phyloP scores from a whole-genome alignment of 2,888 invertebrate species.

The Coleophora flavipennella region DNA sequence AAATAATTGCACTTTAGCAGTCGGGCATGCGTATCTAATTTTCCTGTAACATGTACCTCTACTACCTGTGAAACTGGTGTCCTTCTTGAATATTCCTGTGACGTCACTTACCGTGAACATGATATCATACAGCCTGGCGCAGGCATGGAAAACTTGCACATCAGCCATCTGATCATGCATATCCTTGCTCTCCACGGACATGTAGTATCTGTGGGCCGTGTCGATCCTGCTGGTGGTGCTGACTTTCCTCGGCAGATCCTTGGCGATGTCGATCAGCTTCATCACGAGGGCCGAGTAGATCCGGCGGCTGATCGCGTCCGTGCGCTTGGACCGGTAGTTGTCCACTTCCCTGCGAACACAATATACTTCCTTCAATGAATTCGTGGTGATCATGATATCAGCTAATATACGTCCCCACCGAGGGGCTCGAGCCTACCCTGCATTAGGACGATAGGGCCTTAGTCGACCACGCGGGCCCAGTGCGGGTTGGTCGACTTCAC shows the following conservation, averaged over 20 bases:
- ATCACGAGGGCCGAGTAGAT: slow-evolving; percentile 57
- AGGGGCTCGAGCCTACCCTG: too few relatives aligned
- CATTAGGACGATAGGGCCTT: too few relatives aligned
- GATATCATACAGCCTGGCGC: slow-evolving; percentile 48
- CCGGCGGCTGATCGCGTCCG: slow-evolving; percentile 55
- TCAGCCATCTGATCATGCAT: slow-evolving; percentile 62
- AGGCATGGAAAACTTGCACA: slow-evolving; percentile 52
- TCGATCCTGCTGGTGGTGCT: slow-evolving; percentile 37
- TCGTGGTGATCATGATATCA: too few relatives aligned
- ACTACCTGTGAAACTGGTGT: too few relatives aligned
- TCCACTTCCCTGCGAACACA: slow-evolving; percentile 47
- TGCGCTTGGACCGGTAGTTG: slow-evolving; percentile 49
- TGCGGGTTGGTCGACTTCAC: too few relatives aligned
- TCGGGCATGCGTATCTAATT: too few relatives aligned
- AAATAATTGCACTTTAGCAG: too few relatives aligned
- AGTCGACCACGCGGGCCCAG: too few relatives aligned
- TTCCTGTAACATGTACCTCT: too few relatives aligned
- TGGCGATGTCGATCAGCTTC: slow-evolving; percentile 62
- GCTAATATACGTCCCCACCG: too few relatives aligned
- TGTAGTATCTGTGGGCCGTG: slow-evolving; percentile 52
- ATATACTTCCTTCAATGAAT: too few relatives aligned
- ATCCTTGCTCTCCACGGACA: slow-evolving; percentile 47
- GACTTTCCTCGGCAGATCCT: slow-evolving; percentile 45
- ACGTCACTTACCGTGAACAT: slow-evolving; percentile 34
- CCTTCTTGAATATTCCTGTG: too few relatives aligned